Conservation (phyloP, 2,797 vertebrate species). For the Urophycis tenuis region DNA sequence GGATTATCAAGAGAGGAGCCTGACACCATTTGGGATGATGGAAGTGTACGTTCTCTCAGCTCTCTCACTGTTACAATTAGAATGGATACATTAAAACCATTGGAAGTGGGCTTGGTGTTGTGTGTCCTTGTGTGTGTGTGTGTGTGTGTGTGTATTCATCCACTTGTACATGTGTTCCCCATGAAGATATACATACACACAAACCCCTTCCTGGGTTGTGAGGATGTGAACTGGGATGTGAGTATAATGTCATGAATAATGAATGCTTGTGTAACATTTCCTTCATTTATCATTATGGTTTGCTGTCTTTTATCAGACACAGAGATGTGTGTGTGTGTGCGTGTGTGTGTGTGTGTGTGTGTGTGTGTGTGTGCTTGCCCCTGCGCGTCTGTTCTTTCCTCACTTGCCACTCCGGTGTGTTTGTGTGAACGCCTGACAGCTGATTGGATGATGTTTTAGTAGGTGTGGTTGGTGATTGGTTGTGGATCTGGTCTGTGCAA, state of each 20-base stretch:
- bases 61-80: not conserved
- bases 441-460: too few species aligned
- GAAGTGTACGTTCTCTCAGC: not conserved
- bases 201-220: not conserved
- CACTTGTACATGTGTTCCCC: not conserved
- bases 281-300: not conserved
- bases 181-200: not conserved
- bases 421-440: too few species aligned
- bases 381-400: too few species aligned
- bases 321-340: not conserved
- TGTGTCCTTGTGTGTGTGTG: slow-evolving; percentile 12
- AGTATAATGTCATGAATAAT: not conserved
- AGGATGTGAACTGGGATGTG: too few species aligned
- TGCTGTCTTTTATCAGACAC: not conserved
- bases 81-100: not conserved
- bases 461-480: not conserved
- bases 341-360: not conserved
- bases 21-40: not conserved
- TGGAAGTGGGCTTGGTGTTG: not conserved
- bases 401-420: too few species aligned
- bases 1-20: not conserved
- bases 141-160: slow-evolving; percentile 4
- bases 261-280: not conserved
- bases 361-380: not conserved
- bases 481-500: not conserved